Conservation (phyloP, 2,888 invertebrate species). For the Aethes cnicana region DNA sequence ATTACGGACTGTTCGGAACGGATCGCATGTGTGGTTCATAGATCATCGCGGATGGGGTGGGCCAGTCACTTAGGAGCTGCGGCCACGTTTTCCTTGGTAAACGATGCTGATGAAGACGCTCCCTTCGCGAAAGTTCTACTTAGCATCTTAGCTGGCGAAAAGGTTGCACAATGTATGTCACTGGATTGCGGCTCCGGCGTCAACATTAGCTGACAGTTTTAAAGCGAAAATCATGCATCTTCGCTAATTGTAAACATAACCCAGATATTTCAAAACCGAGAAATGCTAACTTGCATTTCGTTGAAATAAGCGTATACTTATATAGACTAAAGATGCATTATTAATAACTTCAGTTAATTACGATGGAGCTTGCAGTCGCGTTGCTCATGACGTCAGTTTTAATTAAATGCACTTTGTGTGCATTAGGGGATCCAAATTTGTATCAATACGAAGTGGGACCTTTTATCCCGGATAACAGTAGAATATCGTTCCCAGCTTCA, state of each 20-base stretch:
- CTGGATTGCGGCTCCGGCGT: slow-evolving; percentile 72
- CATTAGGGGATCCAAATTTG: slow-evolving; percentile 12
- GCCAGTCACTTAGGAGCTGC: slow-evolving; percentile 67
- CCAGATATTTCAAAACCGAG: slow-evolving; percentile 40
- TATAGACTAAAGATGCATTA: slow-evolving; percentile 34
- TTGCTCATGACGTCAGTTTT: slow-evolving; percentile 42
- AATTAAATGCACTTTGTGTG: slow-evolving; percentile 32
- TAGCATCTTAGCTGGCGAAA: slow-evolving; percentile 68
- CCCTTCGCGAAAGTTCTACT: slow-evolving; percentile 66
- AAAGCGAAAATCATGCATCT: slow-evolving; percentile 57
- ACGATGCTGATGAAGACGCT: slow-evolving; percentile 67
- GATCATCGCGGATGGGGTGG: slow-evolving; percentile 58
- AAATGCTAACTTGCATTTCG: slow-evolving; percentile 50
- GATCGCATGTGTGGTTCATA: slow-evolving; percentile 67
- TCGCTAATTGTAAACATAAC: slow-evolving; percentile 41
- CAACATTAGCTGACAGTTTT: slow-evolving; percentile 70
- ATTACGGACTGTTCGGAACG: slow-evolving; percentile 69
- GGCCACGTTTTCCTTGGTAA: slow-evolving; percentile 66
- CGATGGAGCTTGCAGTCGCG: slow-evolving; percentile 47
- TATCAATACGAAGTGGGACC: slow-evolving; percentile 51
- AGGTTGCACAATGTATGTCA: slow-evolving; percentile 75
- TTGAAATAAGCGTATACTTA: slow-evolving; percentile 1
- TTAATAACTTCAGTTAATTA: slow-evolving; percentile 39
- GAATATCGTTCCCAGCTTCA: slow-evolving; percentile 28
- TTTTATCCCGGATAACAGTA: slow-evolving; percentile 30